A percentile compares a stretch with the other conserved stretches of the same genome.
These are phyloP conservation scores for Alviniconcha marisindica DNA, from an alignment of 1,140 invertebrate genomes.

Conservation along the genomic window DNA sequence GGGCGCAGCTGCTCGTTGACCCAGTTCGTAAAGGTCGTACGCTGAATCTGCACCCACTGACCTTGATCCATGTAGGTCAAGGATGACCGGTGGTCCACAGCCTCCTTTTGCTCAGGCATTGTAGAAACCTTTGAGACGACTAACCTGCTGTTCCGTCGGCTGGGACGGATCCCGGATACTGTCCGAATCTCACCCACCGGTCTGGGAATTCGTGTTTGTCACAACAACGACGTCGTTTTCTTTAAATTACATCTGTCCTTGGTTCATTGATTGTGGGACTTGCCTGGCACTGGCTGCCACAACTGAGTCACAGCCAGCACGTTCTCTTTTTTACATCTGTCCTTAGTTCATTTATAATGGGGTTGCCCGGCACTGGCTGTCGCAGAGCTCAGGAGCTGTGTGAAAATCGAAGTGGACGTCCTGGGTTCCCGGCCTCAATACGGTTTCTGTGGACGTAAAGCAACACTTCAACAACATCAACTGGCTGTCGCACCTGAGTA, in stretches of 20 bases:
- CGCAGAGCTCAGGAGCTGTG: too few relatives aligned
- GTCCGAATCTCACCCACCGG: neutral
- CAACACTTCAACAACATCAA: too few relatives aligned
- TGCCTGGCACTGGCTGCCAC: too few relatives aligned
- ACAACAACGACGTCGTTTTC: neutral
- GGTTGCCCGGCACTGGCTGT: too few relatives aligned
- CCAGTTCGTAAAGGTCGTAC: constrained; percentile 98
- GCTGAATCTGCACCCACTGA: constrained; percentile 91
- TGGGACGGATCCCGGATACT: neutral
- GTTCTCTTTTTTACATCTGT: too few relatives aligned
- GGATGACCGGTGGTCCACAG: constrained; percentile 14
- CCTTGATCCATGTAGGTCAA: constrained; percentile 43
- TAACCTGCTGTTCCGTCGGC: neutral
- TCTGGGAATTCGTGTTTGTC: neutral
- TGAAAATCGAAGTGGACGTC: too few relatives aligned
- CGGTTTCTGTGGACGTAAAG: too few relatives aligned
- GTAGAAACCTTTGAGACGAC: neutral
- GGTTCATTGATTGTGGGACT: neutral
- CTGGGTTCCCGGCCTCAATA: too few relatives aligned
- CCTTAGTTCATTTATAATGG: too few relatives aligned
- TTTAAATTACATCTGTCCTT: neutral
- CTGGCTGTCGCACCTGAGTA: too few relatives aligned
- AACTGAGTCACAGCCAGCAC: too few relatives aligned
- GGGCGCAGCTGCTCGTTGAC: constrained; percentile 91
- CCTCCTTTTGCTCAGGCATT: neutral